Conservation (phyloP, 2,888 invertebrate genomes). For the Apodemia mormo region DNA sequence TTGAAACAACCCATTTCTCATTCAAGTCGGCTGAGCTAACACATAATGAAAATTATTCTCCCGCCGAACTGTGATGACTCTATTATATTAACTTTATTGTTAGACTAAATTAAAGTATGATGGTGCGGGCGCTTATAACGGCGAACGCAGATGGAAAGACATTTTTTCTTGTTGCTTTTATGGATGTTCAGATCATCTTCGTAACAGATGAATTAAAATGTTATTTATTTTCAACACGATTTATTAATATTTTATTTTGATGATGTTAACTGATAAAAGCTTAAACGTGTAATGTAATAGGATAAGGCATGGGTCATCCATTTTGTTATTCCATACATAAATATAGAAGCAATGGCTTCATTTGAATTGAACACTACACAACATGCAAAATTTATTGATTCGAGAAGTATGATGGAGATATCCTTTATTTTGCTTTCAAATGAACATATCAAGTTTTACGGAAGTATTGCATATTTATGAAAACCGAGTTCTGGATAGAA, state of each 20-base stretch:
- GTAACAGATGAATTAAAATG: conserved; percentile 12
- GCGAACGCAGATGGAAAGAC: conserved; percentile 56
- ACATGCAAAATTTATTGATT: conserved; percentile 5
- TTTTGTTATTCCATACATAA: not conserved
- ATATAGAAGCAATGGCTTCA: not conserved
- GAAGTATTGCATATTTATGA: conserved; percentile 1
- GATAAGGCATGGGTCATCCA: not conserved
- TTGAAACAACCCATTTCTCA: not conserved
- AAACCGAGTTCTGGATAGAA: not conserved
- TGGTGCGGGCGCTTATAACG: conserved; percentile 54
- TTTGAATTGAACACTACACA: not conserved
- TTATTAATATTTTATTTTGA: not conserved
- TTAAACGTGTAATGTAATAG: not conserved
- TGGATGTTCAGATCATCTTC: conserved; percentile 25
- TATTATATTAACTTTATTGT: conserved; percentile 76
- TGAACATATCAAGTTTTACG: not conserved
- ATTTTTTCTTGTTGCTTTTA: conserved; percentile 42
- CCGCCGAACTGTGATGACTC: conserved; percentile 57
- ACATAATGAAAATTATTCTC: conserved; percentile 66
- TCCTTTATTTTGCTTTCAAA: not conserved
- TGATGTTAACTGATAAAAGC: not conserved
- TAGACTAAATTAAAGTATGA: conserved; percentile 71
- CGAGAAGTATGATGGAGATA: not conserved
- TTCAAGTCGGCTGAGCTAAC: conserved; percentile 38
- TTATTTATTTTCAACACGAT: conserved; percentile 1